Conservation (phyloP, 2,797 vertebrate species). For the Hypotaenidia philippensis region DNA sequence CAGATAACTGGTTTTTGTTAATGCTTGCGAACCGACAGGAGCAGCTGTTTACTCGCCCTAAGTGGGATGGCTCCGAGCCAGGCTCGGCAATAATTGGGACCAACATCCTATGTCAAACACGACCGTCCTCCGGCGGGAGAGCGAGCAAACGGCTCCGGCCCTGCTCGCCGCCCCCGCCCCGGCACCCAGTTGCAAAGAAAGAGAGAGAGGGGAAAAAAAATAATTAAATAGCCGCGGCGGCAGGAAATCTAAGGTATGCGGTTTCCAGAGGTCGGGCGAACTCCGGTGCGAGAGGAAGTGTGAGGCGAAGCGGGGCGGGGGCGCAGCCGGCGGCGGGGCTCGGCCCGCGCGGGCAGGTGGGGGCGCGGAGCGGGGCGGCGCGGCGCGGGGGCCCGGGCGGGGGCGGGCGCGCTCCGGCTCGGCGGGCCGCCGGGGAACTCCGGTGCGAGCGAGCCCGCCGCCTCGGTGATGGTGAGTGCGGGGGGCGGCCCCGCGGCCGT, state of each 20-base stretch:
- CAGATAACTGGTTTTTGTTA: not conserved
- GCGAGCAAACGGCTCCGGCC: not conserved
- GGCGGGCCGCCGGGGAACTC: not conserved
- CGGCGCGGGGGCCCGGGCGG: not conserved
- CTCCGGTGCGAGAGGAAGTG: constrained; percentile 37
- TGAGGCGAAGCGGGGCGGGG: not conserved
- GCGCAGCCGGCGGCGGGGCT: not conserved
- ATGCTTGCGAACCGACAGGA: not conserved
- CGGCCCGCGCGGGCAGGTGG: not conserved
- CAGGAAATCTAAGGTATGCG: constrained; percentile 42
- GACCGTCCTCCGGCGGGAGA: not conserved
- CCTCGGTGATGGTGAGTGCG: constrained; percentile 27
- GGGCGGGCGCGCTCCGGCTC: not conserved
- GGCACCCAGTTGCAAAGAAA: not conserved
- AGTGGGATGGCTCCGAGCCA: not conserved
- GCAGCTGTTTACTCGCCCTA: constrained; percentile 10
- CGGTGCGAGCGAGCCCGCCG: not conserved
- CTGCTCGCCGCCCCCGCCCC: not conserved
- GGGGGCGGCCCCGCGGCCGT: not conserved
- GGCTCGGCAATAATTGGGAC: not conserved
- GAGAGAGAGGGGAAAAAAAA: not conserved
- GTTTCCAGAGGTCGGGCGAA: not conserved
- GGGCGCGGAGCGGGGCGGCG: not conserved
- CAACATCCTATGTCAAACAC: not conserved
- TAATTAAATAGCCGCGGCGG: not conserved